A percentile compares a stretch with the other conserved stretches of the same genome.
Evolutionary conservation across 2,888 invertebrate genomes (phyloP).

Genomic region (Proisotoma minuta): DNA sequence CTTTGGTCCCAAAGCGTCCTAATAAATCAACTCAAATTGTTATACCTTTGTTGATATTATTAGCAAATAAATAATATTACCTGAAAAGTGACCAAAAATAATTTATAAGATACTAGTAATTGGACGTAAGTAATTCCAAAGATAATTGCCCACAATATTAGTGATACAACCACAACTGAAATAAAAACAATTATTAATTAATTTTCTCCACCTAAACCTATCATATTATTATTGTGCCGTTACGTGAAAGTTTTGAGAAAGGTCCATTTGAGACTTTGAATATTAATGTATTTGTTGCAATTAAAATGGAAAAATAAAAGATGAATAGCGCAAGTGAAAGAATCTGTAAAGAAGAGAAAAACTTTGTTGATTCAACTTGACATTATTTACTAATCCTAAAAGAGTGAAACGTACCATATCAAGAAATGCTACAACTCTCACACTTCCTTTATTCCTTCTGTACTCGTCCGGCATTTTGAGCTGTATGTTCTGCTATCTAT

Average conservation of each 20-base stretch:
- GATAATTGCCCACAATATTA: slow-evolving; percentile 26
- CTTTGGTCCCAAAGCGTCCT: slow-evolving; percentile 37
- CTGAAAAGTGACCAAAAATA: slow-evolving; percentile 39
- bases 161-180: slow-evolving; percentile 31
- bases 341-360: slow-evolving; percentile 20
- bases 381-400: not conserved
- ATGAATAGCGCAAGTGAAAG: slow-evolving; percentile 31
- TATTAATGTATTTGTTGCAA: slow-evolving; percentile 26
- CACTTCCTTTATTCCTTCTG: slow-evolving; percentile 33
- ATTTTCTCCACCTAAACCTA: slow-evolving; percentile 4
- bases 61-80: slow-evolving; percentile 12
- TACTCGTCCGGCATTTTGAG: not conserved
- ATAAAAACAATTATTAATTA: slow-evolving; percentile 11
- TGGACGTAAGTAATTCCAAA: slow-evolving; percentile 34
- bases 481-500: not conserved
- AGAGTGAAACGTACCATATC: slow-evolving; percentile 25
- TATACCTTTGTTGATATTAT: not conserved
- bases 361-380: not conserved
- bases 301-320: slow-evolving; percentile 32
- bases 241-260: slow-evolving; percentile 30
- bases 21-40: not conserved
- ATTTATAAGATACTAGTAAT: slow-evolving; percentile 29
- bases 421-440: slow-evolving; percentile 20
- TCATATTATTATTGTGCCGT: slow-evolving; percentile 9
- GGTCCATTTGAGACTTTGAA: slow-evolving; percentile 31